Evolutionary conservation across 2,888 invertebrate species (phyloP).

Genomic region (Elaeidobius kamerunicus): DNA sequence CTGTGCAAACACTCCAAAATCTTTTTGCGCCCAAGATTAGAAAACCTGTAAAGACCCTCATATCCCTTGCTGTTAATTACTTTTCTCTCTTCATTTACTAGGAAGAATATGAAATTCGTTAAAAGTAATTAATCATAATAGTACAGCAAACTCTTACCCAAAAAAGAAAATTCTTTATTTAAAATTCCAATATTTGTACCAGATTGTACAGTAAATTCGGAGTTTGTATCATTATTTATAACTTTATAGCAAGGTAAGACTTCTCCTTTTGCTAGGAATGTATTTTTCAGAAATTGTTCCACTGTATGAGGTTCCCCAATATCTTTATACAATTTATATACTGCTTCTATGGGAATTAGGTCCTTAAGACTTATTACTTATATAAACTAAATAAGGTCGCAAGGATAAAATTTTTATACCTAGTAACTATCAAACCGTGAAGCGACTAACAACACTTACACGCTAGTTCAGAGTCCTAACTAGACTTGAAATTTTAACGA

Average conservation of each 20-base stretch:
- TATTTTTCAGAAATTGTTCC: conserved; percentile 35
- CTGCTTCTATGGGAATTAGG: conserved; percentile 37
- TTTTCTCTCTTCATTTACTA: neutral
- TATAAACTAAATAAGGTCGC: no score
- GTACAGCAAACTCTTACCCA: no score
- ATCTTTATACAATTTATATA: conserved; percentile 39
- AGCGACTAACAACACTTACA: no score
- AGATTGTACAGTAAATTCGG: conserved; percentile 8
- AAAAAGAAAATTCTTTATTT: conserved; percentile 21
- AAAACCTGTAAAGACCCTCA: conserved; percentile 40
- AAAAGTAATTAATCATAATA: neutral
- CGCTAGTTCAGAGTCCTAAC: no score
- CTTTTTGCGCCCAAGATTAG: conserved; percentile 40
- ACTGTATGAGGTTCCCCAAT: conserved; percentile 42
- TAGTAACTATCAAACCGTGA: no score
- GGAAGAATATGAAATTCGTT: neutral
- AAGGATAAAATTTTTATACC: no score
- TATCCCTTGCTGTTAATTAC: conserved; percentile 15
- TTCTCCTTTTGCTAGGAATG: conserved; percentile 25
- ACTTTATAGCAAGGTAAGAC: conserved; percentile 33
- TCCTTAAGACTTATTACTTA: conserved; percentile 38
- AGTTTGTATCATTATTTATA: conserved; percentile 14
- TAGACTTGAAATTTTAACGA: no score
- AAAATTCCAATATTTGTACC: conserved; percentile 19
- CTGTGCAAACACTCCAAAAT: conserved; percentile 41